Percentiles rank a stretch among this genome's conserved stretches.
phyloP scores from a whole-genome alignment of 1,140 invertebrate genomes.

The Triops longicaudatus region DNA sequence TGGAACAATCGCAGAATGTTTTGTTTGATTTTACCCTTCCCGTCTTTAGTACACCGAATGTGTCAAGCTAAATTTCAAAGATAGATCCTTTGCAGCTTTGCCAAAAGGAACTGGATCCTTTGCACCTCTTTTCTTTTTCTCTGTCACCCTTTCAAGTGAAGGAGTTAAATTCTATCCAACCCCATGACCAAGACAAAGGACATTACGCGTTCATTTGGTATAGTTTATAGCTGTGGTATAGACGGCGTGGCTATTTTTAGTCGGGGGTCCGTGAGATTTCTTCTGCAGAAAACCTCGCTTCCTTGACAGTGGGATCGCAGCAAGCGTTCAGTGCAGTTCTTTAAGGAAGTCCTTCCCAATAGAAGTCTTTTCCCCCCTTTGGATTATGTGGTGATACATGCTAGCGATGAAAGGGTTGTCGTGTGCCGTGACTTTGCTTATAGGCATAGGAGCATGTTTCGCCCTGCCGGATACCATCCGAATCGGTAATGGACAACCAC shows the following conservation, averaged over 20 bases:
- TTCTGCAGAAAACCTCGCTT: slow-evolving; percentile 11
- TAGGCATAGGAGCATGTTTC: neutral
- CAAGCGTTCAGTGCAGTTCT: slow-evolving; percentile 14
- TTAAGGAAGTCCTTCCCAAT: neutral
- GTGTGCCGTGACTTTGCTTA: neutral
- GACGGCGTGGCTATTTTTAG: neutral
- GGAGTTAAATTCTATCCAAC: slow-evolving; percentile 10
- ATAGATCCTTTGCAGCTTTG: slow-evolving; percentile 3
- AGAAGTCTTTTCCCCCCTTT: neutral
- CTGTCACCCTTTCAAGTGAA: slow-evolving; percentile 7
- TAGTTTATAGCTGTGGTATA: slow-evolving; percentile 3
- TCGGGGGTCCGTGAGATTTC: neutral
- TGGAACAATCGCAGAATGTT: neutral
- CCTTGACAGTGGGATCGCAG: slow-evolving; percentile 9
- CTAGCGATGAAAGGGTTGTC: neutral
- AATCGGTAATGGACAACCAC: slow-evolving; percentile 16
- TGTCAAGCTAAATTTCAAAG: slow-evolving; percentile 12
- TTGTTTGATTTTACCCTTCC: too few relatives aligned
- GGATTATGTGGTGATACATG: neutral
- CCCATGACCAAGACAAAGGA: slow-evolving; percentile 14
- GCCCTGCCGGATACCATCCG: slow-evolving; percentile 20
- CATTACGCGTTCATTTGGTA: slow-evolving; percentile 15
- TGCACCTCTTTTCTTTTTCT: neutral
- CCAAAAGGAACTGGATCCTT: slow-evolving; percentile 11
- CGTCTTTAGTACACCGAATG: neutral